These are phyloP conservation scores for Lampropteryx suffumata DNA, from an alignment of 2,888 invertebrate species.

Conservation along the genomic window DNA sequence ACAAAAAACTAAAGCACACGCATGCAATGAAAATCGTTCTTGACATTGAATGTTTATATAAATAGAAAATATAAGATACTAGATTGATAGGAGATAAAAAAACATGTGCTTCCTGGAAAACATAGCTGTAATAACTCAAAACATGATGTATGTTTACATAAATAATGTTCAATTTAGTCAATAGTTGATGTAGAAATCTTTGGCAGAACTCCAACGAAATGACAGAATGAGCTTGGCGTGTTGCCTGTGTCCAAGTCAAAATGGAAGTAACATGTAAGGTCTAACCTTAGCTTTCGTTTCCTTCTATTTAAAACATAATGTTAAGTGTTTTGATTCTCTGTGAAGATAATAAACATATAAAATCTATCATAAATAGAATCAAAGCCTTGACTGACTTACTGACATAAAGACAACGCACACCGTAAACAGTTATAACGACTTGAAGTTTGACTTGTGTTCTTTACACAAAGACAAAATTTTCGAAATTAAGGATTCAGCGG, in stretches of 20 bases:
- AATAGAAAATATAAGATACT: no score
- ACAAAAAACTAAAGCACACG: no score
- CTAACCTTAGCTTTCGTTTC: slow-evolving; percentile 1
- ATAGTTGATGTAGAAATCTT: neutral
- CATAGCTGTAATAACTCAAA: neutral
- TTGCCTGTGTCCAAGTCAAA: slow-evolving; percentile 2
- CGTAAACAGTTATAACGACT: no score
- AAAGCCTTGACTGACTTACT: no score
- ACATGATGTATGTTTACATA: neutral
- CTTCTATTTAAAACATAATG: no score
- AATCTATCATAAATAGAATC: no score
- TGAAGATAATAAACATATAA: no score
- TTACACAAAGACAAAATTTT: no score
- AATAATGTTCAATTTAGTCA: neutral
- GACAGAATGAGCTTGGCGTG: slow-evolving; percentile 12
- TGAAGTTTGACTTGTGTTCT: no score
- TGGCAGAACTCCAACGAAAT: slow-evolving; percentile 14
- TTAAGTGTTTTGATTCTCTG: no score
- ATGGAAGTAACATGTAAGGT: neutral
- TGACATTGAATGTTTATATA: neutral
- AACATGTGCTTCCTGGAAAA: slow-evolving; percentile 1
- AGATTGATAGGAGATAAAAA: neutral
- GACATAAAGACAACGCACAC: no score
- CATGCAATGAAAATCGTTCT: neutral
- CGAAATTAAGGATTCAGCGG: no score